These are phyloP conservation scores for Formicarius rufipectus DNA, from an alignment of 2,113 vertebrate genomes.

Conservation along the genomic window DNA sequence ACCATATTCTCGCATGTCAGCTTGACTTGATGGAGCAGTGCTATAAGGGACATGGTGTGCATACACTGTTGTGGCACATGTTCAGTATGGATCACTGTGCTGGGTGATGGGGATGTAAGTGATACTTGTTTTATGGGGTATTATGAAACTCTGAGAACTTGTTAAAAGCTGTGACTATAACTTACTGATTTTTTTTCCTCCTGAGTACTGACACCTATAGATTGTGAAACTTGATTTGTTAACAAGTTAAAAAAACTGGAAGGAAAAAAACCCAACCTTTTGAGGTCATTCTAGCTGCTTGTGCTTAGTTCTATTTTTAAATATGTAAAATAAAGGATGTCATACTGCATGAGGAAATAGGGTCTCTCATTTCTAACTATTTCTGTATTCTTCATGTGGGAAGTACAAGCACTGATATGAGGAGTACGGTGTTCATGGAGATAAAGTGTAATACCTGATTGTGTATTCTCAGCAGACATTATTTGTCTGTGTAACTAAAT, in stretches of 20 bases:
- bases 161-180: neutral
- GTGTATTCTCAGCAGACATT: neutral
- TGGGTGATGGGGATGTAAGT: neutral
- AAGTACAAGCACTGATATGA: neutral
- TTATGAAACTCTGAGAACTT: neutral
- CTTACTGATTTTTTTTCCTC: slow-evolving; percentile 8
- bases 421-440: neutral
- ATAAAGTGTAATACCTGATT: neutral
- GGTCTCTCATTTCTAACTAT: neutral
- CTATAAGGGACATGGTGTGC: neutral
- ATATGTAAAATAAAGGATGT: neutral
- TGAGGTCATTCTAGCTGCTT: neutral
- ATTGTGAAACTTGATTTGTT: neutral
- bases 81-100: neutral
- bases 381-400: neutral
- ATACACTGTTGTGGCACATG: neutral
- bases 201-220: neutral
- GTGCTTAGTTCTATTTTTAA: neutral
- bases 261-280: neutral
- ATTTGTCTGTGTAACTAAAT: neutral
- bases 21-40: neutral
- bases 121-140: neutral
- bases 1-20: neutral
- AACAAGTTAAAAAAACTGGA: neutral
- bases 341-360: neutral